Evolutionary conservation across 2,888 invertebrate species (phyloP), one percentile per base, ranked within the genome.

Genomic region (Drosophila setosimentum): DNA sequence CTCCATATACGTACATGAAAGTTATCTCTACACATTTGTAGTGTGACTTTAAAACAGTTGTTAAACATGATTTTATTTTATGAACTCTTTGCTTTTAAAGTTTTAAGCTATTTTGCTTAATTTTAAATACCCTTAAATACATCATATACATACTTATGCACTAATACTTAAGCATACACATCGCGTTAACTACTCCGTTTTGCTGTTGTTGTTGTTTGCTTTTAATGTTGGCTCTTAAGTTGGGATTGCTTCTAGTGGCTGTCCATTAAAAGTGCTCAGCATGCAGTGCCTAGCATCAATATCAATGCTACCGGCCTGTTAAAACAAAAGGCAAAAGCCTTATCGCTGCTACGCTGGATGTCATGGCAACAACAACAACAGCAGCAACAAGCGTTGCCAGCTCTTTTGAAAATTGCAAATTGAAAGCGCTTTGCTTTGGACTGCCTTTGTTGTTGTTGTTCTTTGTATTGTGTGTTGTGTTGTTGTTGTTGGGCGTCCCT

Each of bases 301-400:
- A 42, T 13, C 50, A 51, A 40, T 51, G 59, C 18, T 76, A 37
- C n/a, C 50, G 57, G 64, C 50, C 53, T 37, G 49, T 29, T 66
- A 53, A 68, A 88, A 78, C 80, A 80, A 85, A 82, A 63, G 65
- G 40, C 37, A 67, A 62, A 68, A 68, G 54, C 78, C 78, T 73
- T 78, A 85, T 82, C 76, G 70, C 60, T 67, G 71, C 59, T 55
- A 35, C 42, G 55, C 54, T 57, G 61, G 61, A 72, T 65, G 67
- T 65, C 72, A 75, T 68, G 58, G 72, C 55, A 61, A 73, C 60
- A 61, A 48, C 37, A 62, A 24, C 54, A 67, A 5, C 35, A 55
- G 29, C 21, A 55, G 32, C n/a, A 73, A 48, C 24, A 49, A 63
- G 32, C 59, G 62, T 63, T 78, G 66, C 67, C 79, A 74, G 63